A percentile compares a stretch with the other conserved stretches of the same genome.
These are phyloP conservation scores for Syngnathus floridae DNA, from an alignment of 2,113 vertebrate species.

Conservation along the genomic window DNA sequence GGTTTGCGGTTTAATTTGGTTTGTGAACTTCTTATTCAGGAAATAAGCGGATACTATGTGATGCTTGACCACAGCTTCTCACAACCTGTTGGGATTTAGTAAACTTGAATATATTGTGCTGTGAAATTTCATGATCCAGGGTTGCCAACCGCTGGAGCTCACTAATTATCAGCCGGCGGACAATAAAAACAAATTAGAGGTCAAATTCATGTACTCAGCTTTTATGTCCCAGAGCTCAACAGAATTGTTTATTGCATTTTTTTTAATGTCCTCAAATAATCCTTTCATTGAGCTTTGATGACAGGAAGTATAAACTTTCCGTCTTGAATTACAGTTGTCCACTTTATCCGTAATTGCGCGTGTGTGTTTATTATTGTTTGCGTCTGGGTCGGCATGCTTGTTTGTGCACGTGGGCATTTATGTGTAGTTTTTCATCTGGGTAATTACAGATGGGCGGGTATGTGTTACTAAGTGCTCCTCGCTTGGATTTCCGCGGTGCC, in stretches of 20 bases:
- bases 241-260: background rate
- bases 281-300: conserved; percentile 1
- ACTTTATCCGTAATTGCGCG: background rate
- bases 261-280: background rate
- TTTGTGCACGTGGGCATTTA: background rate
- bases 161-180: background rate
- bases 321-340: conserved; percentile 5
- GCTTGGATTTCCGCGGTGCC: conserved; percentile 30
- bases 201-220: background rate
- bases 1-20: background rate
- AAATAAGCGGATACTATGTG: background rate
- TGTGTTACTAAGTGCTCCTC: background rate
- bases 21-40: background rate
- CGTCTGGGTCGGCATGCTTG: background rate
- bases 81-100: too few species aligned
- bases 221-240: background rate
- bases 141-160: too few species aligned
- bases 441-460: background rate
- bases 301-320: conserved; percentile 9
- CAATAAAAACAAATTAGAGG: background rate
- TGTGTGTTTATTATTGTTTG: conserved; percentile 8
- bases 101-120: too few species aligned
- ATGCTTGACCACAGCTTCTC: background rate
- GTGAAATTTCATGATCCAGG: too few species aligned
- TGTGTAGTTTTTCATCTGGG: conserved; percentile 2